Evolutionary conservation across 2,797 vertebrate species (phyloP).

Genomic region (Poeciliopsis turneri): DNA sequence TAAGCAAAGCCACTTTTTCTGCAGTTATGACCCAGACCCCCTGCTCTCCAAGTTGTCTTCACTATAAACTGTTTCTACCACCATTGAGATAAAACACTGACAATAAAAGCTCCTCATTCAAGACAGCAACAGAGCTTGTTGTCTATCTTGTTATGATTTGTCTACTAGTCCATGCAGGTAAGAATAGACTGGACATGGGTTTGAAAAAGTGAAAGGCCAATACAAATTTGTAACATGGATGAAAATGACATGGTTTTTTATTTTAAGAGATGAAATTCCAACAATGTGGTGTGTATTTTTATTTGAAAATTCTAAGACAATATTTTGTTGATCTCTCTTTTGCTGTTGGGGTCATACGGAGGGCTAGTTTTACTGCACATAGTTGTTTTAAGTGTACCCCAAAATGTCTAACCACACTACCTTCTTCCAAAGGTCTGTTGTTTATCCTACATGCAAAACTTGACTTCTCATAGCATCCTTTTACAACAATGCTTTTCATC

Average conservation of each 20-base stretch:
- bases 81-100: conserved; percentile 11
- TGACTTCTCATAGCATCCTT: neutral
- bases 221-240: neutral
- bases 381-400: too few species aligned
- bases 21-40: neutral
- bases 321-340: neutral
- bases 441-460: too few species aligned
- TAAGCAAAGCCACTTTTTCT: neutral
- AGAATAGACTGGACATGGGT: neutral
- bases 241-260: neutral
- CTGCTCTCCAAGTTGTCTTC: conserved; percentile 11
- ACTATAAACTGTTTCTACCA: conserved; percentile 28
- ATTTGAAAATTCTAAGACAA: neutral
- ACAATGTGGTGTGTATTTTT: neutral
- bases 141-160: neutral
- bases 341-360: too few species aligned
- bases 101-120: conserved; percentile 8
- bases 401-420: too few species aligned
- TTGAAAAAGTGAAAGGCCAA: neutral
- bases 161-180: neutral
- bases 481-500: neutral
- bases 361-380: too few species aligned
- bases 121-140: neutral
- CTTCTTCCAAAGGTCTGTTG: too few species aligned
- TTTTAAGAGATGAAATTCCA: neutral